Base-by-base conservation (phyloP, 2,888 invertebrate species). In the Himalopsyche anomala region DNA sequence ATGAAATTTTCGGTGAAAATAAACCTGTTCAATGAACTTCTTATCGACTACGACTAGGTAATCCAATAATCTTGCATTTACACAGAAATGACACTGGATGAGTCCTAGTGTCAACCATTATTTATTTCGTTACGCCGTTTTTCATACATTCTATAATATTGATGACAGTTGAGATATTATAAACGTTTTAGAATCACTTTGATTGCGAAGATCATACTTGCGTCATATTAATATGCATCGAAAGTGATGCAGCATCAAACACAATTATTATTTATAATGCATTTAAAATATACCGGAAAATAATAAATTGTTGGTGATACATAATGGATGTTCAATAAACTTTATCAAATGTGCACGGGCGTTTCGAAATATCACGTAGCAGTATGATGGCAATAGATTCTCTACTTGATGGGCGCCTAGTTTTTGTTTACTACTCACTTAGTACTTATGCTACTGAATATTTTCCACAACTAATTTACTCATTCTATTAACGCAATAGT, bases 261-360 rank as follows among this genome's bases (percentile, higher is more conserved):
- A 51, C 15, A 4, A 51, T 51, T 42, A 51, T 15, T 15, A 51
- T 51, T 51, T 51, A 51, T n/a, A 62, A 62, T 8, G 19, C 19
- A 62, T 62, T 62, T 62, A 62, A 62, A 62, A 62, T 62, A 62
- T 19, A 62, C 62, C 62, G 62, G 62, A 28, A 62, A 62, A 62
- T 62, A 4, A 6, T 19, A 4, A 19, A 62, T 62, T 19, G 2
- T 3, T 51, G 15, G 51, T 51, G 15, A 15, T 51, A 51, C 15
- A 51, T 51, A 11, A 12, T 51, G 15, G 12, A 51, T 15, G 51
- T 15, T 51, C 15, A 51, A 15, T 51, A 51, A 51, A 51, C 51
- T 51, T 51, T 51, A 51, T 51, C 51, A 8, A 51, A 51, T 51
- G 51, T 51, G 51, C 51, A 51, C 51, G 51, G 51, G 51, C 51